These are phyloP conservation scores for Vannuccia rotundouncinata DNA, from an alignment of 2,888 invertebrate genomes.

Conservation along the genomic window DNA sequence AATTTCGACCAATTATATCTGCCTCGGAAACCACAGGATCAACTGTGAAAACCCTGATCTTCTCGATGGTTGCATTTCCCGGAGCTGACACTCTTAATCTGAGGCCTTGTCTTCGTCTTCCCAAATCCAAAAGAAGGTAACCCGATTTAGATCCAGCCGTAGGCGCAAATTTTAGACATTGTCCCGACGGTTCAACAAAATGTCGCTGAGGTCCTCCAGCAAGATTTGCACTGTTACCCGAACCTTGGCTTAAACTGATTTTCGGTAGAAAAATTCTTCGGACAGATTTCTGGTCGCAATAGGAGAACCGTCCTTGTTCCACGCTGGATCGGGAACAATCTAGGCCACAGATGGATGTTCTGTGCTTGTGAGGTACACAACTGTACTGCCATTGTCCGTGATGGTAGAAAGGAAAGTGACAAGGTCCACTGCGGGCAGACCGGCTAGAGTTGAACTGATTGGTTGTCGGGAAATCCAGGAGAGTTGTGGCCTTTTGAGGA, in stretches of 20 bases:
- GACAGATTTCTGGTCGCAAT: neutral
- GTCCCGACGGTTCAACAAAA: neutral
- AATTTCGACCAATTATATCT: neutral
- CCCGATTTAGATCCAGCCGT: neutral
- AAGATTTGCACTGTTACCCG: neutral
- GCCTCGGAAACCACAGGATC: neutral
- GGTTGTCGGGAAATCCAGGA: neutral
- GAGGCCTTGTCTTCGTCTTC: neutral
- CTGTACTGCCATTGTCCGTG: neutral
- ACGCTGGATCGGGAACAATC: neutral
- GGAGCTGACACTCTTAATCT: neutral
- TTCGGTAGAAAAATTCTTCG: neutral
- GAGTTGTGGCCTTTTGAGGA: neutral
- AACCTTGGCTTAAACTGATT: neutral
- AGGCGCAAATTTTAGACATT: neutral
- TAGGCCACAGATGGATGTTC: neutral
- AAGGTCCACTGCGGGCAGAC: neutral
- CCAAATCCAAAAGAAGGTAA: neutral
- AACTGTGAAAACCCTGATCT: neutral
- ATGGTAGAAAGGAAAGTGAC: neutral
- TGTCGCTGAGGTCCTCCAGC: neutral
- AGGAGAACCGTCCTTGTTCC: neutral
- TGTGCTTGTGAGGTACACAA: neutral
- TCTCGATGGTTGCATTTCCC: neutral
- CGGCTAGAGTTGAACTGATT: neutral